These are phyloP conservation scores for Adelphocoris suturalis DNA, from an alignment of 2,888 invertebrate genomes.

Conservation along the genomic window DNA sequence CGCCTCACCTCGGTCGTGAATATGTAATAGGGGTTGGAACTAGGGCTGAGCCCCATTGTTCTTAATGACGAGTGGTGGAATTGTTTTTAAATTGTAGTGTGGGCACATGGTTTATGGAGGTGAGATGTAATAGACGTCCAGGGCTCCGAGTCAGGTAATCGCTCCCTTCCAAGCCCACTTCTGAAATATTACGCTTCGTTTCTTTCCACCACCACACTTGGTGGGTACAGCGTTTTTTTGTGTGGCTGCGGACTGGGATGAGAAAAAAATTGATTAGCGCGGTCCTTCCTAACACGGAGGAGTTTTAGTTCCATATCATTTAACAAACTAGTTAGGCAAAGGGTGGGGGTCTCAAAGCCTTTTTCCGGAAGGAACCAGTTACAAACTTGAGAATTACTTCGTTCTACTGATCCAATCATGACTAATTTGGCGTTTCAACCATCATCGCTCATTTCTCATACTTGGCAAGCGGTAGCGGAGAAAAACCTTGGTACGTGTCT, in stretches of 20 bases:
- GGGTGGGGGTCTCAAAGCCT: background rate
- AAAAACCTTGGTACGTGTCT: no score
- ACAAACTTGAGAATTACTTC: background rate
- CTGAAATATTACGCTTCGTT: constrained; percentile 68
- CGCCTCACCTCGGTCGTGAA: constrained; percentile 51
- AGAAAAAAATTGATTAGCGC: constrained; percentile 61
- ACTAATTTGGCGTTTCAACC: background rate
- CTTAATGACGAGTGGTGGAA: constrained; percentile 69
- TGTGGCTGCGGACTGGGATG: constrained; percentile 36
- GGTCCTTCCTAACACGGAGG: constrained; percentile 16
- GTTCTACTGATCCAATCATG: background rate
- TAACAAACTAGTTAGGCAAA: constrained; percentile 20
- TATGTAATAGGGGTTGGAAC: constrained; percentile 58
- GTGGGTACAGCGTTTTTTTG: constrained; percentile 1
- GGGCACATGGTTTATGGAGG: constrained; percentile 70
- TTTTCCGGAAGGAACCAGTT: background rate
- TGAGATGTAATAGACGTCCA: constrained; percentile 68
- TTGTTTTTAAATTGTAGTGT: constrained; percentile 69
- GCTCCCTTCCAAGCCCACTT: constrained; percentile 55
- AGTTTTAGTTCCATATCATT: constrained; percentile 59
- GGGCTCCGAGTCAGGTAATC: constrained; percentile 48
- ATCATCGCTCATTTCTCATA: background rate
- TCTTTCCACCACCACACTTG: constrained; percentile 41
- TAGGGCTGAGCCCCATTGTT: constrained; percentile 67
- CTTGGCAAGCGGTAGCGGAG: no score